Conservation (phyloP, 2,113 vertebrate species). For the Mormyrus lacerda region DNA sequence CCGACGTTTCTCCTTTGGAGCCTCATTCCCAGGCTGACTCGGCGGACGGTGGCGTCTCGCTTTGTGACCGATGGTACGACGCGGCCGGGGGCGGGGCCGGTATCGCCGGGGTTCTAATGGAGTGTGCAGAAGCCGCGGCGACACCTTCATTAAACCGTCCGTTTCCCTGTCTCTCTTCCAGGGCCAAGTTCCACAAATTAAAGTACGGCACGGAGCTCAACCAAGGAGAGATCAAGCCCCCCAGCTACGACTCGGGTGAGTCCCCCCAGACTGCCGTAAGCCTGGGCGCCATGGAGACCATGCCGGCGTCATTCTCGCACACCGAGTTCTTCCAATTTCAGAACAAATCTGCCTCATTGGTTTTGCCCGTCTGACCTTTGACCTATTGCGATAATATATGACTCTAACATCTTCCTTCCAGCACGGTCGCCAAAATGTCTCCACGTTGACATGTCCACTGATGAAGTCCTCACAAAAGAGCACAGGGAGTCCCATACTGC, state of each 20-base stretch:
- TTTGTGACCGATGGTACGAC: background rate
- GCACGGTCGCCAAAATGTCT: background rate
- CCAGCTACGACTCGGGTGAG: conserved; percentile 97
- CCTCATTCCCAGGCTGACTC: background rate
- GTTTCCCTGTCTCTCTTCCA: conserved; percentile 46
- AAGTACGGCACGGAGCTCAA: conserved; percentile 97
- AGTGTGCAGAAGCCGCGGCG: background rate
- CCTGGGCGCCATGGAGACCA: background rate
- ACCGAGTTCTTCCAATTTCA: background rate
- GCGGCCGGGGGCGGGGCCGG: background rate
- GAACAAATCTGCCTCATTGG: background rate
- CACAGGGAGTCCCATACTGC: background rate
- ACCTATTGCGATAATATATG: background rate
- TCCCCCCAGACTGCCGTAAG: background rate
- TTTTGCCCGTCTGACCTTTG: background rate
- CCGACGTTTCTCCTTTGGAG: background rate
- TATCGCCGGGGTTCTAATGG: background rate
- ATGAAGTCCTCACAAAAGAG: background rate
- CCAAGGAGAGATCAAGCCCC: conserved; percentile 96
- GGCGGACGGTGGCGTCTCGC: background rate
- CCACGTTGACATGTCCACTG: background rate
- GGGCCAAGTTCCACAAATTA: conserved; percentile 97
- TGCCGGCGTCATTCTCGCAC: background rate
- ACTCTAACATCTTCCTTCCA: background rate
- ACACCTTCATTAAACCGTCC: conserved; percentile 31